Evolutionary conservation across 1,140 invertebrate genomes (phyloP).

Genomic region (Anastatus disparis): DNA sequence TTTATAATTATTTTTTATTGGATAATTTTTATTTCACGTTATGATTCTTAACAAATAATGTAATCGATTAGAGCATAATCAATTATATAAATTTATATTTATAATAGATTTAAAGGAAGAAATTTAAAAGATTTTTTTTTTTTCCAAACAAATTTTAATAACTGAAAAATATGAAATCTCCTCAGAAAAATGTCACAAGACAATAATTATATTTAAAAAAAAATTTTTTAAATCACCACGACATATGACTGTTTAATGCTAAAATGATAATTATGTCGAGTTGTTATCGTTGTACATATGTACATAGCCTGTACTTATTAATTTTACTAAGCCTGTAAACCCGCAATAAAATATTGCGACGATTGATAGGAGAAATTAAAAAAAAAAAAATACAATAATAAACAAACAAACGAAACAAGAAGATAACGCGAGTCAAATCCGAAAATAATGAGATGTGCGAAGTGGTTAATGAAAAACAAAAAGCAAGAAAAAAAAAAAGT

Average conservation of each 20-base stretch:
- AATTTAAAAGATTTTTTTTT: neutral
- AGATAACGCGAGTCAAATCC: slow-evolving; percentile 35
- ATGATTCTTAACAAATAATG: slow-evolving; percentile 1
- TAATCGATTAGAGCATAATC: neutral
- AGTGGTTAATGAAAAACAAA: neutral
- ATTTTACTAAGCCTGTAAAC: slow-evolving; percentile 62
- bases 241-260: slow-evolving; percentile 47
- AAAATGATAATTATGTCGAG: slow-evolving; percentile 51
- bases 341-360: slow-evolving; percentile 35
- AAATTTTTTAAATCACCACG: slow-evolving; percentile 33
- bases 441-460: slow-evolving; percentile 30
- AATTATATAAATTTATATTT: too few relatives aligned
- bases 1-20: slow-evolving; percentile 31
- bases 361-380: slow-evolving; percentile 15
- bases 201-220: slow-evolving; percentile 33
- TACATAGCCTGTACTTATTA: slow-evolving; percentile 68
- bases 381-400: too few relatives aligned
- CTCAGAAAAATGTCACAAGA: slow-evolving; percentile 27
- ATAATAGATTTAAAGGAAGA: too few relatives aligned
- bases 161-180: slow-evolving; percentile 26
- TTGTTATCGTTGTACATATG: slow-evolving; percentile 67
- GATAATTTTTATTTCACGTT: slow-evolving; percentile 36
- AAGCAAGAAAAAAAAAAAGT: neutral
- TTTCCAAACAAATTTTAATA: slow-evolving; percentile 24
- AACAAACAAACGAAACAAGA: slow-evolving; percentile 26